Conservation (phyloP, 1,140 invertebrate genomes). For the Triops cancriformis region DNA sequence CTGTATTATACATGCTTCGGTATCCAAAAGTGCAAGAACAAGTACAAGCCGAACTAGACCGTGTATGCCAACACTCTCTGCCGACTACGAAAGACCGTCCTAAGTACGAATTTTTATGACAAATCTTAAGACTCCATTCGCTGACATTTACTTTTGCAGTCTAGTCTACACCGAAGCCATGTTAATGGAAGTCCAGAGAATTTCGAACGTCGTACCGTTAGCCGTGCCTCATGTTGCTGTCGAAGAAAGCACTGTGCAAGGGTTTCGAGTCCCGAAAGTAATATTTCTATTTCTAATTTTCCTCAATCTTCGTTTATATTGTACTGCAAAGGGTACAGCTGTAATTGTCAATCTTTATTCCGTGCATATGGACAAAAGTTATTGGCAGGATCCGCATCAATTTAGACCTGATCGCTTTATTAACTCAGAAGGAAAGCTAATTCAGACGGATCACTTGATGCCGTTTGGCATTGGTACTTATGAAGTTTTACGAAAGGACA, state of each 20-base stretch:
- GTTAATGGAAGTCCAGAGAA: constrained; percentile 25
- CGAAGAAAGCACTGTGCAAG: constrained; percentile 21
- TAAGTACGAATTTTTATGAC: not conserved
- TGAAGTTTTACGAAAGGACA: not conserved
- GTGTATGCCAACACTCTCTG: constrained; percentile 35
- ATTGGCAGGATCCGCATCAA: constrained; percentile 55
- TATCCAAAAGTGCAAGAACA: constrained; percentile 45
- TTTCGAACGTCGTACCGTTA: constrained; percentile 23
- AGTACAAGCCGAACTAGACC: constrained; percentile 46
- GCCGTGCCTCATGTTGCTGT: constrained; percentile 23
- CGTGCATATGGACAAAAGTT: constrained; percentile 51
- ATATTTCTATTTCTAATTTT: constrained; percentile 4
- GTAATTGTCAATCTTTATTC: constrained; percentile 54
- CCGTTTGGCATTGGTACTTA: constrained; percentile 57
- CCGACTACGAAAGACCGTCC: constrained; percentile 16
- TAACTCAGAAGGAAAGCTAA: constrained; percentile 45
- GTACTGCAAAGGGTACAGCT: constrained; percentile 43
- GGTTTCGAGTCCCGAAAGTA: constrained; percentile 17
- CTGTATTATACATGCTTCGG: constrained; percentile 32
- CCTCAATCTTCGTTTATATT: constrained; percentile 18
- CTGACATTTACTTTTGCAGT: not conserved
- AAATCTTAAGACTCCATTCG: not conserved
- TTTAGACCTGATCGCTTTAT: constrained; percentile 66
- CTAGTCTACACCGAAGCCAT: constrained; percentile 28
- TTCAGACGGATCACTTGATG: constrained; percentile 49